Percentiles rank a stretch among this genome's conserved stretches.
Conservation (phyloP, 2,888 invertebrate species). For the Axea sp. region DNA sequence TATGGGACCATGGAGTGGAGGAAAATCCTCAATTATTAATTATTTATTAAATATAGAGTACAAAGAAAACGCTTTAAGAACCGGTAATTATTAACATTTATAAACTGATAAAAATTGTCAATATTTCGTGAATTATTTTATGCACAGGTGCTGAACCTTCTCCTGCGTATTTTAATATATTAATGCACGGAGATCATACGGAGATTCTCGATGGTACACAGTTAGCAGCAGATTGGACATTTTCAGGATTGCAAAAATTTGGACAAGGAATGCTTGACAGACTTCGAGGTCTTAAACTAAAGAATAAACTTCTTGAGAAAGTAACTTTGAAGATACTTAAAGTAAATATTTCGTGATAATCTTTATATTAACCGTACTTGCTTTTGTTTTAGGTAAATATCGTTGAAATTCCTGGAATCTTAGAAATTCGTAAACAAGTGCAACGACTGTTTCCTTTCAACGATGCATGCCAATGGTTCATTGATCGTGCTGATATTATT, state of each 20-base stretch:
- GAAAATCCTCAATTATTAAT: conserved; percentile 96
- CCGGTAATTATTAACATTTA: conserved; percentile 84
- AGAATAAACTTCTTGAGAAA: conserved; percentile 92
- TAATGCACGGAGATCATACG: conserved; percentile 92
- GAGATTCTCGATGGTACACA: conserved; percentile 95
- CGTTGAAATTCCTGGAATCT: conserved; percentile 96
- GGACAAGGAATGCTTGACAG: conserved; percentile 95
- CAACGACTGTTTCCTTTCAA: conserved; percentile 96
- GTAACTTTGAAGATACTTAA: too few species aligned
- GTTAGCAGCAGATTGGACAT: conserved; percentile 96
- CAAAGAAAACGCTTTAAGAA: conserved; percentile 89
- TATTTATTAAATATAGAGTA: conserved; percentile 94
- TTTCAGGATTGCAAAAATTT: conserved; percentile 95
- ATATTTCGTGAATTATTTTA: conserved; percentile 24
- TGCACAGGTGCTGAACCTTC: conserved; percentile 93
- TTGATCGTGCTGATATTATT: conserved; percentile 96
- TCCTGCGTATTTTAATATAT: conserved; percentile 94
- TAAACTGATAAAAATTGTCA: too few species aligned
- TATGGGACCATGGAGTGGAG: conserved; percentile 98
- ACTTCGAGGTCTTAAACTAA: conserved; percentile 89
- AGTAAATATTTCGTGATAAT: too few species aligned
- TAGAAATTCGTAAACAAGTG: conserved; percentile 95
- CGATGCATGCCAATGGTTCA: conserved; percentile 98
- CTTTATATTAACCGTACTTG: too few species aligned
- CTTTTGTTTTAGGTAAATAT: conserved; percentile 97